A percentile compares a stretch with the other conserved stretches of the same genome.
Conservation (phyloP, 2,113 vertebrate genomes). For the Paramormyrops kingsleyae region DNA sequence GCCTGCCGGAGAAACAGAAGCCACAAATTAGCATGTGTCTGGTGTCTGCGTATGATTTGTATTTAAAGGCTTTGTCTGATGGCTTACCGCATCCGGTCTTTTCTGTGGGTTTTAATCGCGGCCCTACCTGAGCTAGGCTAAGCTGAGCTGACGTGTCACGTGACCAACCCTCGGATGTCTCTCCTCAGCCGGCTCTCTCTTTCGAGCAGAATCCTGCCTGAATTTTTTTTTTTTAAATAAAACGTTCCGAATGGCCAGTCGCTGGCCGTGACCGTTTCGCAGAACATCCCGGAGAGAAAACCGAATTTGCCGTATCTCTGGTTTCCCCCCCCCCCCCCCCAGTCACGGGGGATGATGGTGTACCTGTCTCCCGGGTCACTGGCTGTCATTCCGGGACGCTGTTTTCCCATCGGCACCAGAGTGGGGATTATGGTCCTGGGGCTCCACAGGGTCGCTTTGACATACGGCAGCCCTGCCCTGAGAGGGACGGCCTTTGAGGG, state of each 20-base stretch:
- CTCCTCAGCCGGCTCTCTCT: neutral
- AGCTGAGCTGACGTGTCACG: neutral
- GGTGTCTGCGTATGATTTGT: neutral
- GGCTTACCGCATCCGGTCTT: neutral
- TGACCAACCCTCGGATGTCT: neutral
- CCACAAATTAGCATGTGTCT: slow-evolving; percentile 1
- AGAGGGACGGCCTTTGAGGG: neutral
- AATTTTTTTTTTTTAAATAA: slow-evolving; percentile 4
- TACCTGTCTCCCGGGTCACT: neutral
- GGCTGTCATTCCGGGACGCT: neutral
- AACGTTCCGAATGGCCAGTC: neutral
- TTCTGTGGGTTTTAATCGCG: neutral
- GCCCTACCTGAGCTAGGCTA: neutral
- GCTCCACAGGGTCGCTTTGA: neutral
- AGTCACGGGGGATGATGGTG: neutral
- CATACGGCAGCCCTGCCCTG: neutral
- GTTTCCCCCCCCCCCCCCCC: neutral
- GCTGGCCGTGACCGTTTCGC: neutral
- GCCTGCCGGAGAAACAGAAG: neutral
- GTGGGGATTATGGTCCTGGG: neutral
- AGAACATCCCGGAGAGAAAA: neutral
- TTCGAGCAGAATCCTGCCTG: neutral
- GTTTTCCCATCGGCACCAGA: neutral
- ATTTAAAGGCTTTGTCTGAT: neutral
- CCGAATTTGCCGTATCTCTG: neutral